Evolutionary conservation across 2,888 invertebrate genomes (phyloP), one percentile per base, ranked within the genome.

Genomic region (Phyllotreta striolata): DNA sequence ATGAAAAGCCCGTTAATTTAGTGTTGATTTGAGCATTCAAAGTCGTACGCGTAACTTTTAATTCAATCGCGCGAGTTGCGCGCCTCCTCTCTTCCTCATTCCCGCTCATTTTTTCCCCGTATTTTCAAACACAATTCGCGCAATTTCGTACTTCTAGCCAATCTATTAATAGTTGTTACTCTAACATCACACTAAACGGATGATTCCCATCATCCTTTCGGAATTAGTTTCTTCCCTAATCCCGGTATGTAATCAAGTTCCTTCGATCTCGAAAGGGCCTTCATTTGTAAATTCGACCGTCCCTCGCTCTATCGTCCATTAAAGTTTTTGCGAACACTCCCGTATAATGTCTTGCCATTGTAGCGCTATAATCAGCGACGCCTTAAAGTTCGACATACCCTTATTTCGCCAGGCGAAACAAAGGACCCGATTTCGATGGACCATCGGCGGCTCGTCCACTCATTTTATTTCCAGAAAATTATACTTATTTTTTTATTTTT

Each of bases 11-110:
- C 64, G 66, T 75, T 77, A 77, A 78, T 79, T 77, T 72, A 67
- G 70, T 75, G 77, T 76, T 79, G 78, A 79, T 79, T 79, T 76
- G 75, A 73, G 75, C 76, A 78, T 78, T 79, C 77, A 77, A 73
- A 76, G 74, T 76, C 72, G 67, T 67, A 68, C 73, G 64, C 64
- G 66, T 66, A 77, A 77, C 72, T 77, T 77, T 78, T 77, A 78
- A 78, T 76, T 76, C 72, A 76, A 79, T 78, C 76, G 74, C 64
- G 46, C 57, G 12, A 10, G 14, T 47, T 6, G 13, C 9, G 7
- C 40, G 12, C 39, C 24, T 6, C 38, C 7, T 13, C 34, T 46
- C 47, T 46, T 49, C n/a, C 5, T 57, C 40, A 34, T 55, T 55
- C 35, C 8, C n/a, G 13, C 39, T 13, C 35, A 35, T 52, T 52